phyloP scores from a whole-genome alignment of 2,888 invertebrate genomes.

The Drosophila birchii region DNA sequence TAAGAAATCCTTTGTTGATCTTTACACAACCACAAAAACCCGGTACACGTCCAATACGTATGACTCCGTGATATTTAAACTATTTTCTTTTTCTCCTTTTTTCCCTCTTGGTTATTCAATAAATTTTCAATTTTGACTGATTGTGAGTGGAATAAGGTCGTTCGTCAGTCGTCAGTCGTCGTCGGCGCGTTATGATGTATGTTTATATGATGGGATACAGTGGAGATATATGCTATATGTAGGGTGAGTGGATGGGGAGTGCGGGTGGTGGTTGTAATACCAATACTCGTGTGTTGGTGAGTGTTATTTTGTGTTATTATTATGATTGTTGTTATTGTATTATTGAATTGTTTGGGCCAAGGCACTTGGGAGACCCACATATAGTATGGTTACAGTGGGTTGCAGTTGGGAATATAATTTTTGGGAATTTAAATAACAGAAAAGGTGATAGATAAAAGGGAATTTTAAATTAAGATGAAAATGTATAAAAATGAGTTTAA shows the following conservation, averaged over 20 bases:
- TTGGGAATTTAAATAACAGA: neutral
- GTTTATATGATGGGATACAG: constrained; percentile 61
- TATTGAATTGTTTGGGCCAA: constrained; percentile 82
- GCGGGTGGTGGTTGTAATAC: constrained; percentile 60
- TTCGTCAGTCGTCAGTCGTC: constrained; percentile 71
- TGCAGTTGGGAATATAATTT: too few species aligned
- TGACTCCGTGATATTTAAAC: constrained; percentile 59
- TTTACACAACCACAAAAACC: constrained; percentile 74
- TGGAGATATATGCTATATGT: neutral
- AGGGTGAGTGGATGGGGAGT: constrained; percentile 16
- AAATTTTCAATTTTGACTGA: constrained; percentile 85
- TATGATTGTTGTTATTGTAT: constrained; percentile 81
- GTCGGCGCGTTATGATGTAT: constrained; percentile 81
- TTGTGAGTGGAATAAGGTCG: constrained; percentile 82
- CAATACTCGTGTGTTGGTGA: constrained; percentile 26
- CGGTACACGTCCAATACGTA: constrained; percentile 41
- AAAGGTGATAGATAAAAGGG: too few species aligned
- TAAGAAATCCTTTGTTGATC: constrained; percentile 84
- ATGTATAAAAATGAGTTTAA: neutral
- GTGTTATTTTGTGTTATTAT: constrained; percentile 79
- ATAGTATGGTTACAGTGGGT: constrained; percentile 50
- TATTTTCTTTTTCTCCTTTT: constrained; percentile 47
- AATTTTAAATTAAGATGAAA: neutral
- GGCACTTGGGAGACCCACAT: constrained; percentile 70
- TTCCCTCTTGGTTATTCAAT: constrained; percentile 78